phyloP scores from a whole-genome alignment of 1,140 invertebrate genomes.

The Bombus waltoni region DNA sequence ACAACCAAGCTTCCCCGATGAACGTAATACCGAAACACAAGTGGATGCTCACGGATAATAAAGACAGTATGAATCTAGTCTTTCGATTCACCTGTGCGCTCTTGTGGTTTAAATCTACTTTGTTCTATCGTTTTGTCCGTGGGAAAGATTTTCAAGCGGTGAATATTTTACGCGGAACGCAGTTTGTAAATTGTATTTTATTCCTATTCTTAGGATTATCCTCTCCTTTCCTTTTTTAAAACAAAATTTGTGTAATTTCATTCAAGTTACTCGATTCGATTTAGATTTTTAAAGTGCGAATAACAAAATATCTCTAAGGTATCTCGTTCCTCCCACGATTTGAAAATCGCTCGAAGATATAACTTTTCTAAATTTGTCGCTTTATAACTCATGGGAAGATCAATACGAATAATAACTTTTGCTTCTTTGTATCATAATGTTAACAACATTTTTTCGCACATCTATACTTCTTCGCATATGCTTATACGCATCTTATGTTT shows the following conservation, averaged over 20 bases:
- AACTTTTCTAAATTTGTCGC: not conserved
- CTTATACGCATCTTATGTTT: no score
- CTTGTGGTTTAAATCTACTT: not conserved
- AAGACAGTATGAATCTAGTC: slow-evolving; percentile 36
- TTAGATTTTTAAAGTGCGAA: not conserved
- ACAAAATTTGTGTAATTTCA: not conserved
- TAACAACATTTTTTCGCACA: not conserved
- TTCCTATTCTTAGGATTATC: no score
- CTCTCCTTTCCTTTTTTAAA: not conserved
- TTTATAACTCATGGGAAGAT: not conserved
- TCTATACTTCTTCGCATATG: no score
- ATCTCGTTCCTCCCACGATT: not conserved
- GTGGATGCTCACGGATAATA: slow-evolving; percentile 24
- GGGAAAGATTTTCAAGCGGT: no score
- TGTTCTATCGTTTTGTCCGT: not conserved
- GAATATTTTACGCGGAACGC: no score
- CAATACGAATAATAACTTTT: no score
- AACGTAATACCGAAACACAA: slow-evolving; percentile 45
- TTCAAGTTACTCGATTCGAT: not conserved
- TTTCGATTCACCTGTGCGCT: not conserved
- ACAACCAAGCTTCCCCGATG: not conserved
- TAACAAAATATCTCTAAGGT: not conserved
- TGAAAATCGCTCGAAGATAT: not conserved
- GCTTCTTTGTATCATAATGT: no score
- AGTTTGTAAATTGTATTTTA: no score